These are phyloP conservation scores for Myotis davidii DNA, from an alignment of 2,113 vertebrate species.

Conservation along the genomic window DNA sequence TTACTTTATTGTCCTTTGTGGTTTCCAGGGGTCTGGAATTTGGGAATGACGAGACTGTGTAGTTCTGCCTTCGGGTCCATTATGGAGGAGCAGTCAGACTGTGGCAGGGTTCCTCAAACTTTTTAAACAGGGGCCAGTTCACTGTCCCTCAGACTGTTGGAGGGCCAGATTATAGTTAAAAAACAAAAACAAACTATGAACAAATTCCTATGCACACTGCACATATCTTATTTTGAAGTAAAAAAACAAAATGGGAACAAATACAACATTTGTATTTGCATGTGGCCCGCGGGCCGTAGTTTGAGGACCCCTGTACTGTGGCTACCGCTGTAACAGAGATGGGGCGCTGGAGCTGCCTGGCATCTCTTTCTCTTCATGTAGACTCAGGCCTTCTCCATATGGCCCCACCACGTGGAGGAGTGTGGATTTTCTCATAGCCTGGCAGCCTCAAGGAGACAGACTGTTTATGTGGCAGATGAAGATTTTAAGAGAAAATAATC, in stretches of 20 bases:
- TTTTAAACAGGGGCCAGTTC: too few relatives aligned
- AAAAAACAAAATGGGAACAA: too few relatives aligned
- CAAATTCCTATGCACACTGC: too few relatives aligned
- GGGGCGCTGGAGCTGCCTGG: rapidly evolving
- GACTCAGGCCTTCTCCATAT: background rate
- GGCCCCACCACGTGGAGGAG: background rate
- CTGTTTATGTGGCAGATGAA: background rate
- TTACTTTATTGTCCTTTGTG: background rate
- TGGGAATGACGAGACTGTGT: background rate
- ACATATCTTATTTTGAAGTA: too few relatives aligned
- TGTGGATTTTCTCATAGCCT: background rate
- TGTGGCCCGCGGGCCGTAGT: too few relatives aligned
- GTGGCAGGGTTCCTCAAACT: too few relatives aligned
- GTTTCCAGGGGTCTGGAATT: background rate
- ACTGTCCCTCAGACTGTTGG: too few relatives aligned
- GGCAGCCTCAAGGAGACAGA: background rate
- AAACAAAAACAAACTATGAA: too few relatives aligned
- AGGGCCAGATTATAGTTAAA: too few relatives aligned
- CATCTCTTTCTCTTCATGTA: background rate
- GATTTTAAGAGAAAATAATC: background rate
- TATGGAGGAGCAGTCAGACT: background rate
- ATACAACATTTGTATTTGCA: too few relatives aligned
- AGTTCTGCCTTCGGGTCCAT: background rate
- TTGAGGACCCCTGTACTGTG: too few relatives aligned
- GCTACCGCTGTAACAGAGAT: background rate